A percentile compares a stretch with the other conserved stretches of the same genome.
Conservation (phyloP, 2,797 vertebrate species). For the Telmatherina bonti region DNA sequence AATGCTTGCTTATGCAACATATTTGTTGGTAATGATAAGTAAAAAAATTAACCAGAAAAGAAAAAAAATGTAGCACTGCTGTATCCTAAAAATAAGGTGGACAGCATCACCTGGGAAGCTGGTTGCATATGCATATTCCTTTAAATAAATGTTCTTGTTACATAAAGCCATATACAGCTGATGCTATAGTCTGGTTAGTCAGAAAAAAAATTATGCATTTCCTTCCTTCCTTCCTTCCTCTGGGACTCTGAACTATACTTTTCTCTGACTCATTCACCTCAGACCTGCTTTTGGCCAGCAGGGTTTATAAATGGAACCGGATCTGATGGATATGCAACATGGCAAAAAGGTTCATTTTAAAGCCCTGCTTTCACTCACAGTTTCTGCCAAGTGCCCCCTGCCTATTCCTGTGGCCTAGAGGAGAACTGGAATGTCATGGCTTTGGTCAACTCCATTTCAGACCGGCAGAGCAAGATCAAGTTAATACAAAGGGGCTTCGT, state of each 20-base stretch:
- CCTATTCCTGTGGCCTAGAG: slow-evolving; percentile 21
- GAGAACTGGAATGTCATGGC: slow-evolving; percentile 5
- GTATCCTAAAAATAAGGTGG: slow-evolving; percentile 6
- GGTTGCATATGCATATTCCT: slow-evolving; percentile 16
- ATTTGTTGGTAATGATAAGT: background rate
- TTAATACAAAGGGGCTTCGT: slow-evolving; percentile 27
- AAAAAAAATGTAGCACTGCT: background rate
- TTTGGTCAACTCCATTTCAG: slow-evolving; percentile 42
- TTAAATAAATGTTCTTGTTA: slow-evolving; percentile 25
- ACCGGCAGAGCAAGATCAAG: slow-evolving; percentile 23
- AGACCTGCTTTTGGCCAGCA: slow-evolving; percentile 44
- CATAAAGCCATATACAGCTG: slow-evolving; percentile 33
- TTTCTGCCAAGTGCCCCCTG: slow-evolving; percentile 37
- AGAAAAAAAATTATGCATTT: slow-evolving; percentile 27
- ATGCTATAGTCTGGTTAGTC: slow-evolving; percentile 20
- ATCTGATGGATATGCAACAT: slow-evolving; percentile 27
- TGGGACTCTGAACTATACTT: slow-evolving; percentile 44
- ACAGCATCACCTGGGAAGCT: background rate
- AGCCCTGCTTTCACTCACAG: slow-evolving; percentile 46
- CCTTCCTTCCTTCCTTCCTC: slow-evolving; percentile 44
- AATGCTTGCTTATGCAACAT: background rate
- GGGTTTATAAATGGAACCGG: slow-evolving; percentile 57
- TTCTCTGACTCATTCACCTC: slow-evolving; percentile 40
- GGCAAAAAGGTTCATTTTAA: slow-evolving; percentile 31
- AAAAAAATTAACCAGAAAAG: background rate